Conservation (phyloP, 1,140 invertebrate species). For the Chironomus tepperi region DNA sequence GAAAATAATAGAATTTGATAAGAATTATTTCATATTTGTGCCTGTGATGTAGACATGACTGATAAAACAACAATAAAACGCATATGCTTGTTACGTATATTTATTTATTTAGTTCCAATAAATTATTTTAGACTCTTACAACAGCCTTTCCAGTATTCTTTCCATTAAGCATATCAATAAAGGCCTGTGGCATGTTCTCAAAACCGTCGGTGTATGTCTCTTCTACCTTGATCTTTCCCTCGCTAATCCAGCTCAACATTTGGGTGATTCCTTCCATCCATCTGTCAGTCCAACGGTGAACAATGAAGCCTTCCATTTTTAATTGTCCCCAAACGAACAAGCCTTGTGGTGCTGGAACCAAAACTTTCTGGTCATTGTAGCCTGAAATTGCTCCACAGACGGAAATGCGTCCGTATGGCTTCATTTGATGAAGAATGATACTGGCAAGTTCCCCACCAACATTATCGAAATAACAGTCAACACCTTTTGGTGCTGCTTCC, state of each 20-base stretch:
- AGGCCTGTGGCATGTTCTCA: slow-evolving; percentile 53
- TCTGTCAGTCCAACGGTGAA: slow-evolving; percentile 42
- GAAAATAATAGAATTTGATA: background rate
- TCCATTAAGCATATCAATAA: slow-evolving; percentile 51
- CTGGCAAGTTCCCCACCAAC: slow-evolving; percentile 59
- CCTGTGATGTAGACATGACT: too few relatives aligned
- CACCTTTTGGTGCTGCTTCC: slow-evolving; percentile 53
- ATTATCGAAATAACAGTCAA: slow-evolving; percentile 69
- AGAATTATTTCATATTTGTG: too few relatives aligned
- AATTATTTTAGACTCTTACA: slow-evolving; percentile 41
- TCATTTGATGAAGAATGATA: slow-evolving; percentile 53
- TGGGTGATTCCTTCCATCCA: slow-evolving; percentile 48
- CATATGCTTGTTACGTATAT: too few relatives aligned
- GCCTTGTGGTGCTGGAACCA: slow-evolving; percentile 45
- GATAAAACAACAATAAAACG: too few relatives aligned
- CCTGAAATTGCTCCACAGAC: slow-evolving; percentile 56
- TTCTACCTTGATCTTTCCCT: slow-evolving; percentile 51
- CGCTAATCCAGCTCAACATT: slow-evolving; percentile 46
- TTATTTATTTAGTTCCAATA: background rate
- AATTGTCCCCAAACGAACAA: slow-evolving; percentile 45
- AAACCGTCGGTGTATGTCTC: slow-evolving; percentile 56
- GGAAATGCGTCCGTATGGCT: slow-evolving; percentile 48
- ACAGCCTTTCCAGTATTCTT: slow-evolving; percentile 56
- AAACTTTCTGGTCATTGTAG: slow-evolving; percentile 45
- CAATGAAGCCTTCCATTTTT: slow-evolving; percentile 52